Percentiles rank a stretch among this genome's conserved stretches.
Conservation (phyloP, 2,888 invertebrate genomes). For the Nemotelus nigrinus region DNA sequence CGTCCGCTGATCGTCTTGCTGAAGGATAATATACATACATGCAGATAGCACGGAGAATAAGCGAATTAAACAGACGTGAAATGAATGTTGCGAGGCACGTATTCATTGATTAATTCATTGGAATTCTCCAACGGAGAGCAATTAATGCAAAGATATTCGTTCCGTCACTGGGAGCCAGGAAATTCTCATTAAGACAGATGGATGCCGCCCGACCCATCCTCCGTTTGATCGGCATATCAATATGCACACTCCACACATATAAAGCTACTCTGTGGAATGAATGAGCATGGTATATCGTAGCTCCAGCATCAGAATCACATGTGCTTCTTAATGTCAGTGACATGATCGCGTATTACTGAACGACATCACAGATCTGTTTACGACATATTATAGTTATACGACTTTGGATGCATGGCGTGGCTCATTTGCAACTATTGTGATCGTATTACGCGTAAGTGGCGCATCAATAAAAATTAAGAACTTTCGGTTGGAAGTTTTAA, state of each 20-base stretch:
- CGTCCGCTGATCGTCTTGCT: too few species aligned
- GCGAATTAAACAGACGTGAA: conserved; percentile 20
- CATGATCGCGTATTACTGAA: conserved; percentile 28
- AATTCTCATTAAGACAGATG: conserved; percentile 62
- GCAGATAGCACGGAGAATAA: not conserved
- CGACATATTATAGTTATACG: conserved; percentile 33
- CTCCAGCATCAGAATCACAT: conserved; percentile 37
- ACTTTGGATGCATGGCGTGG: conserved; percentile 47
- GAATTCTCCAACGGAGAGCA: conserved; percentile 55
- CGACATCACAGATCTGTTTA: not conserved
- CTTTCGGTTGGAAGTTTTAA: too few species aligned
- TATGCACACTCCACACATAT: not conserved
- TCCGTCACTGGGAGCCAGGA: conserved; percentile 65
- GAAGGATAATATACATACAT: too few species aligned
- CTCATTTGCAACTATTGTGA: conserved; percentile 51
- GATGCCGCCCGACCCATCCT: conserved; percentile 23
- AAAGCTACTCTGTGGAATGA: not conserved
- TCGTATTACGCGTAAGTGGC: conserved; percentile 52
- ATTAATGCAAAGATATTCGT: conserved; percentile 63
- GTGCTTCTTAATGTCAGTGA: conserved; percentile 46
- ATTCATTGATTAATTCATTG: conserved; percentile 38
- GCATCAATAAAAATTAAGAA: conserved; percentile 23
- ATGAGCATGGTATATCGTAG: not conserved
- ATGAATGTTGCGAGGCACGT: conserved; percentile 35
- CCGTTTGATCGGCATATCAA: not conserved